Conservation (phyloP, 2,113 vertebrate genomes). For the Rhinolophus ferrumequinum region DNA sequence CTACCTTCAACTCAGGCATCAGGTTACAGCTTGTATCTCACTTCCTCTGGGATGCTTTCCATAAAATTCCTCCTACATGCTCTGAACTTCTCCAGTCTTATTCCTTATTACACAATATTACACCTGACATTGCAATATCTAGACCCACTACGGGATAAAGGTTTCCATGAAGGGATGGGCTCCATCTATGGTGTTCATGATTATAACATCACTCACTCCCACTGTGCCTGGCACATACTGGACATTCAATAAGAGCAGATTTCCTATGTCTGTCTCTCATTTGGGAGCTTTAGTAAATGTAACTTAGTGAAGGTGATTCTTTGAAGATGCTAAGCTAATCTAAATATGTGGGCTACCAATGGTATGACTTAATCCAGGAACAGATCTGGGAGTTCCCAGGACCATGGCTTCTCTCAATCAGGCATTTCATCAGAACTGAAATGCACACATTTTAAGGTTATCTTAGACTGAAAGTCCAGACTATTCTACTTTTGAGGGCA, state of each 20-base stretch:
- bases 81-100: not conserved
- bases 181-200: not conserved
- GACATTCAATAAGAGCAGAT: not conserved
- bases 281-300: not conserved
- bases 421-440: constrained; percentile 16
- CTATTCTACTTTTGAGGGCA: not conserved
- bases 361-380: not conserved
- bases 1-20: not conserved
- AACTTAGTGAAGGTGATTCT: not conserved
- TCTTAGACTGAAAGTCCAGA: not conserved
- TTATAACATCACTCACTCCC: not conserved
- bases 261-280: not conserved
- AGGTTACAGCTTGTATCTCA: not conserved
- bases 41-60: not conserved
- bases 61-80: not conserved
- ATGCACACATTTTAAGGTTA: not conserved
- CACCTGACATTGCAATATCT: not conserved
- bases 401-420: not conserved
- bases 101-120: not conserved
- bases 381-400: not conserved
- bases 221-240: not conserved
- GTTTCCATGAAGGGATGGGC: not conserved
- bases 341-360: not conserved
- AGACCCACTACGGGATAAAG: not conserved
- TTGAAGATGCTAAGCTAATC: not conserved